Conservation (phyloP, 2,888 invertebrate species). For the Phalangium opilio region DNA sequence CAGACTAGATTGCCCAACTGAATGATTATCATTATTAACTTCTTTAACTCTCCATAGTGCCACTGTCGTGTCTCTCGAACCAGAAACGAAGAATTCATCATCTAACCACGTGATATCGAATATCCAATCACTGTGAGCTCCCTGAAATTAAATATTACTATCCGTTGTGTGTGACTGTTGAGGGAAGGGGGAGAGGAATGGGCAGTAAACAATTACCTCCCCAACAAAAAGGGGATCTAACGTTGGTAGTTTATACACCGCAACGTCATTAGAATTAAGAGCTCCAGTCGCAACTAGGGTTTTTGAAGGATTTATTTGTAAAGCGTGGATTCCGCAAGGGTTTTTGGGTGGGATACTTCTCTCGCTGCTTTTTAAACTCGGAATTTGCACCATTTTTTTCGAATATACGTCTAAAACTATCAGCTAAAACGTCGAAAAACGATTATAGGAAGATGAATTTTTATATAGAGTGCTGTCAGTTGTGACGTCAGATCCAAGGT, state of each 20-base stretch:
- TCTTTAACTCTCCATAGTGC: conserved; percentile 69
- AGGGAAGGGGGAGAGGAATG: no score
- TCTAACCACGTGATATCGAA: conserved; percentile 89
- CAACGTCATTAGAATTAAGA: conserved; percentile 78
- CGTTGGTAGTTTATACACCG: conserved; percentile 77
- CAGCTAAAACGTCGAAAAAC: conserved; percentile 38
- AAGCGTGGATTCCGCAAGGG: conserved; percentile 81
- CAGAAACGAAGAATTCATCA: conserved; percentile 80
- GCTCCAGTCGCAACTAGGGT: conserved; percentile 83
- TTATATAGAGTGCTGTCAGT: no score
- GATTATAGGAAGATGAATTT: no score
- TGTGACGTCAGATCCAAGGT: no score
- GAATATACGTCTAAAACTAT: conserved; percentile 84
- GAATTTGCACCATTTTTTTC: conserved; percentile 72
- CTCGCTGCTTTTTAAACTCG: conserved; percentile 50
- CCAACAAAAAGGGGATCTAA: conserved; percentile 87
- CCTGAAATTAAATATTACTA: conserved; percentile 27
- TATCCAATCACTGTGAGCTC: conserved; percentile 80
- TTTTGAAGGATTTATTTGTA: conserved; percentile 77
- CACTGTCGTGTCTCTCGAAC: conserved; percentile 78
- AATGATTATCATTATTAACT: no score
- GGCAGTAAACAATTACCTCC: conserved; percentile 43
- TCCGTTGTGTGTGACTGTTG: neutral
- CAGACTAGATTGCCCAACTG: neutral
- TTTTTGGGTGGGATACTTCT: conserved; percentile 32